A percentile compares a stretch with the other conserved stretches of the same genome.
Evolutionary conservation across 2,888 invertebrate genomes (phyloP).

Genomic region (Mesorhabditis spiculigera): DNA sequence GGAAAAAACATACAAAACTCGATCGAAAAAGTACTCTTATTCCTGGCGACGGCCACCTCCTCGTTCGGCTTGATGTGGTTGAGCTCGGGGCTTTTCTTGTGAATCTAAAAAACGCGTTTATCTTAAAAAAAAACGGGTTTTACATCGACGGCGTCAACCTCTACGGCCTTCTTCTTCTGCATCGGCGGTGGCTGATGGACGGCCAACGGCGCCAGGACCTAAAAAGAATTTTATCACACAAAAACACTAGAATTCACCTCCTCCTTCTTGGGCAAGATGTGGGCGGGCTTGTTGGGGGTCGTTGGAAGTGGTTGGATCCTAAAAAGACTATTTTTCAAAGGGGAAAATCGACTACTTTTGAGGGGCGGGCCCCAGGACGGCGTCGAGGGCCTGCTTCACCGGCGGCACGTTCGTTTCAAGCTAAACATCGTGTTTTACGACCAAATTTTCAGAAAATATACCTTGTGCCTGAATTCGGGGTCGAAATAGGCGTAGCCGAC

Average conservation of each 20-base stretch:
- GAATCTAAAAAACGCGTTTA: neutral
- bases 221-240: neutral
- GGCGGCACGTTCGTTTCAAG: constrained; percentile 39
- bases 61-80: constrained; percentile 18
- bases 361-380: constrained; percentile 28
- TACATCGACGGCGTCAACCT: constrained; percentile 48
- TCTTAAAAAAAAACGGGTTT: constrained; percentile 11
- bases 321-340: constrained; percentile 5
- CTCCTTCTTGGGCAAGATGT: neutral
- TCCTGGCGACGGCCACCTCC: constrained; percentile 20
- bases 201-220: constrained; percentile 26
- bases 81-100: constrained; percentile 1
- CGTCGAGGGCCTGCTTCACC: constrained; percentile 36
- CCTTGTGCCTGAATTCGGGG: constrained; percentile 39
- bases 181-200: constrained; percentile 22
- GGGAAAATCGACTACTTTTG: constrained; percentile 6
- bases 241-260: no score
- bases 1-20: no score
- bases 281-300: neutral
- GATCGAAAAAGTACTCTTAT: no score
- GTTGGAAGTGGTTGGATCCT: neutral
- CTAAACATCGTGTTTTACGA: constrained; percentile 10
- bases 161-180: constrained; percentile 25
- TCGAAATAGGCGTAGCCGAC: constrained; percentile 48
- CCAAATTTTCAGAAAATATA: neutral